Base-by-base conservation (phyloP, 2,113 vertebrate species). In the Dolichotis patagonum region DNA sequence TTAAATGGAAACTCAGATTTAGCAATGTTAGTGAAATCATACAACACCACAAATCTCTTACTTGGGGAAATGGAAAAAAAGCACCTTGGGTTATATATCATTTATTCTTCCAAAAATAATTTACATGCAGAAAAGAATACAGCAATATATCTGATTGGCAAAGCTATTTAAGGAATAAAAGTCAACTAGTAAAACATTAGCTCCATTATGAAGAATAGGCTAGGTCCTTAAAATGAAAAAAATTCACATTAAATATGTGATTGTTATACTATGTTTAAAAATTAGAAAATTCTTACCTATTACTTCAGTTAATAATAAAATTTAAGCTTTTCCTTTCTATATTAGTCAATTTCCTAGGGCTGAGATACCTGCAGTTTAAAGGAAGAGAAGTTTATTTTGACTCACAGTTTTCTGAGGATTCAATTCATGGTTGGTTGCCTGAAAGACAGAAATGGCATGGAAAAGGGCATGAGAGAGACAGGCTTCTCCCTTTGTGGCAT, bases 1-100 rank as follows among this genome's bases (percentile, higher is more conserved):
- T 38, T 81, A 73, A 73, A 63, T 93, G 43, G 52, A 92, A 91
- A 91, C n/a, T 73, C 24, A 56, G 35, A 69, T 43, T 88, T 91
- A 83, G 82, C 85, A 60, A 63, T 73, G 41, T 54, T 73, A 26
- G n/a, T 4, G n/a, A 81, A 83, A 94, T 43, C 54, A 2, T 17
- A 32, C 28, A 58, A 41, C 13, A 41, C 41, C 7, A 3, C 26
- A 62, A 91, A 88, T 35, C 28, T 3, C 41, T 84, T 30, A 67
- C 10, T 20, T 81, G 41, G 52, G 3, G 26, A 84, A 14, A 41
- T 1, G 67, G 41, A 0, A 14, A 80, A 30, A 71, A 60, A 58
- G n/a, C 32, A 62, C 1, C 2, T 81, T 22, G n/a, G 22, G 71
- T 67, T 94, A 7, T 49, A 35, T 1, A 69, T 24, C 26, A 63